A percentile compares a stretch with the other conserved stretches of the same genome.
These are phyloP conservation scores for Cryptocephalus moraei DNA, from an alignment of 2,888 invertebrate genomes.

Conservation along the genomic window DNA sequence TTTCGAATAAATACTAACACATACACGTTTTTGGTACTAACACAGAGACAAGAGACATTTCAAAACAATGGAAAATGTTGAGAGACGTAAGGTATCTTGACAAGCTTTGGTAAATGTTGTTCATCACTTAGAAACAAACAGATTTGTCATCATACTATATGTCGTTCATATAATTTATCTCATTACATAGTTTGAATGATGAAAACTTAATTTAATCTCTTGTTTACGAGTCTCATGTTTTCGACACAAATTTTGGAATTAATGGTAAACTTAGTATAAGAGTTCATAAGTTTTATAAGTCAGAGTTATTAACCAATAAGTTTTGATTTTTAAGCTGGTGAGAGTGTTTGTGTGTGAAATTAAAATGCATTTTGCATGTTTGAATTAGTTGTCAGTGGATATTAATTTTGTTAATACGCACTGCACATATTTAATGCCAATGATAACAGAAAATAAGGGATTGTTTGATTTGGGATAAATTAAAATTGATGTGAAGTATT, in stretches of 20 bases:
- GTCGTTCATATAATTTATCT: no score
- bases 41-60: constrained; percentile 1
- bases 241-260: constrained; percentile 7
- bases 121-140: no score
- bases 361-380: constrained; percentile 35
- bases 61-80: constrained; percentile 14
- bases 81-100: not conserved
- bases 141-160: no score
- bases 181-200: no score
- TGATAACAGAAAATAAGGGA: not conserved
- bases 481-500: not conserved
- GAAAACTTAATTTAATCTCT: no score
- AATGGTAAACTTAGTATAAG: not conserved
- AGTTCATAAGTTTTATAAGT: constrained; percentile 6
- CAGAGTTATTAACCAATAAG: not conserved
- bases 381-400: constrained; percentile 33
- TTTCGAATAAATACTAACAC: constrained; percentile 9
- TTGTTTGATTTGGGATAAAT: constrained; percentile 10
- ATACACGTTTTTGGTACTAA: constrained; percentile 19
- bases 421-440: constrained; percentile 27
- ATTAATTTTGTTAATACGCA: constrained; percentile 38
- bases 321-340: constrained; percentile 11
- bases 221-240: not conserved
- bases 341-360: constrained; percentile 21
- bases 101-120: no score